Base-by-base conservation (phyloP, 2,888 invertebrate genomes). In the Chymomyza procnemis region DNA sequence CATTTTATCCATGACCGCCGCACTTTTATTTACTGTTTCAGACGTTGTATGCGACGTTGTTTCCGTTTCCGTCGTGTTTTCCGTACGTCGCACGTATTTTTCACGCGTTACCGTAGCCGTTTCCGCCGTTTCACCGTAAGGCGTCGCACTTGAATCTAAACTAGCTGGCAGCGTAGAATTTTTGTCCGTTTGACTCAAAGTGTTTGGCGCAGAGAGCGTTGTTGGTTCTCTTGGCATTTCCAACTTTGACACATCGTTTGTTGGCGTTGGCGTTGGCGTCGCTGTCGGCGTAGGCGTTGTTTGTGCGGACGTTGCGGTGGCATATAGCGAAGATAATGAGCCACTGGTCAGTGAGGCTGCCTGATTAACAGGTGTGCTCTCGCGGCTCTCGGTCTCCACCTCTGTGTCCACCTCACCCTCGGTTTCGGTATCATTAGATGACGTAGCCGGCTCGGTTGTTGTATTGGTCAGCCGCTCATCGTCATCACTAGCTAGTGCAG, bases 291-390 rank as follows among this genome's bases (percentile, higher is more conserved):
- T 59, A 41, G 67, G 58, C 26, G 55, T 60, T n/a, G 55, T 34
- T 54, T 19, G 30, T 58, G 47, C 21, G 30, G 65, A 48, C 46
- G 52, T 30, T 41, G 64, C 48, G 14, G 58, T 47, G 16, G 64
- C 47, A 50, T 48, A 64, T 19, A 76, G 59, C 67, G 75, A 74
- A 18, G 78, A 76, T 47, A 69, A 65, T 59, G 75, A 75, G 60
- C 75, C 50, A 50, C 18, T 73, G 61, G 55, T 55, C 2, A 64
- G 21, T 62, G 81, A 66, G 26, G 64, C 26, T 59, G 58, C 41
- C n/a, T 68, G 68, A 58, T 87, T 88, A 87, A 88, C 88, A 87
- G 88, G 88, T 88, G 88, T 88, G 80, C 85, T 87, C 80, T 88
- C 88, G 3, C 88, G 81, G 55, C 88, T 80, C 76, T 76, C 71